Conservation (phyloP, 2,113 vertebrate species). For the Corapipo altera region DNA sequence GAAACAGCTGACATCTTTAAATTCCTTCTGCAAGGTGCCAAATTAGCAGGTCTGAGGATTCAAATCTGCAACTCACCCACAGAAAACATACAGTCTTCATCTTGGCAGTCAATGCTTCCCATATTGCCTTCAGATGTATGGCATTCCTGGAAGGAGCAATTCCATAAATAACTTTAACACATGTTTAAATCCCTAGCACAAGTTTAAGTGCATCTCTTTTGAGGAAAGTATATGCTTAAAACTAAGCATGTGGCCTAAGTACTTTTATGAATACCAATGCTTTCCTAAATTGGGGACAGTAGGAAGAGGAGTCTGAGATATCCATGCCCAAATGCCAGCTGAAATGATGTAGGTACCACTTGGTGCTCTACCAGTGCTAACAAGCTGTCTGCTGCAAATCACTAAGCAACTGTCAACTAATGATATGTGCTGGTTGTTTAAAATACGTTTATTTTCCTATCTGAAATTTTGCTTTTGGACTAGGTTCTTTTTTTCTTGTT, state of each 20-base stretch:
- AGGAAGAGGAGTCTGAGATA: not conserved
- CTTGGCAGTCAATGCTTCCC: conserved; percentile 28
- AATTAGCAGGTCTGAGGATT: not conserved
- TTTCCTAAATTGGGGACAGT: not conserved
- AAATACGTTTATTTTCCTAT: not conserved
- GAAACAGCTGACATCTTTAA: not conserved
- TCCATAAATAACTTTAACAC: conserved; percentile 3
- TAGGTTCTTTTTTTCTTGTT: not conserved
- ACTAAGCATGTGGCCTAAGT: not conserved
- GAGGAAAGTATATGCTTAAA: conserved; percentile 21
- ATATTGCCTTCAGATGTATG: conserved; percentile 28
- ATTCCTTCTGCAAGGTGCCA: not conserved
- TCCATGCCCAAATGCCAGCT: not conserved
- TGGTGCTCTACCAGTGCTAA: not conserved
- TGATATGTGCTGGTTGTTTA: not conserved
- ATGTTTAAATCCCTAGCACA: not conserved
- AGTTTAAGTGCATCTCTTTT: not conserved
- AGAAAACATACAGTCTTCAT: not conserved
- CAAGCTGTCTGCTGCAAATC: not conserved
- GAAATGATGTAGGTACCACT: not conserved
- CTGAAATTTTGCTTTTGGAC: not conserved
- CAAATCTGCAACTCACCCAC: not conserved
- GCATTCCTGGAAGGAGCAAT: conserved; percentile 17
- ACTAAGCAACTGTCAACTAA: conserved; percentile 2
- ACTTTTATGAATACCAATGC: not conserved